phyloP scores from a whole-genome alignment of 2,797 vertebrate species.

The Tenualosa thibaudeaui region DNA sequence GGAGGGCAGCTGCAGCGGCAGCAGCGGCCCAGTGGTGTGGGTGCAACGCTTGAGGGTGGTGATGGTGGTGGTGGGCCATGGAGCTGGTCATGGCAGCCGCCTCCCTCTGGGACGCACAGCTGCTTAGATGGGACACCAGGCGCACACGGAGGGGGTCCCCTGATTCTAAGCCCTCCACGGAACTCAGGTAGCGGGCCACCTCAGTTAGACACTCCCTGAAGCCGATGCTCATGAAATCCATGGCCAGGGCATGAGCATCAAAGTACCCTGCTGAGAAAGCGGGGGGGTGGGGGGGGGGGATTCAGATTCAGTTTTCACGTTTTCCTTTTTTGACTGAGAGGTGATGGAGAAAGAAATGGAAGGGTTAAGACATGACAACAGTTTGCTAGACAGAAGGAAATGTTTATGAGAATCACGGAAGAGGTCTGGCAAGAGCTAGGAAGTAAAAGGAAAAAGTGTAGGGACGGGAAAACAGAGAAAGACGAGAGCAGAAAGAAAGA shows the following conservation, averaged over 20 bases:
- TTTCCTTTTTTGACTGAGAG: background rate
- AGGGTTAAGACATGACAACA: too few relatives aligned
- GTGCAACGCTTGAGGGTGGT: slow-evolving; percentile 72
- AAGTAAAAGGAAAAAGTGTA: background rate
- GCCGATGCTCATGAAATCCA: slow-evolving; percentile 97
- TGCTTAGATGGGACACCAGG: slow-evolving; percentile 89
- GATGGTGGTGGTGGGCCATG: slow-evolving; percentile 66
- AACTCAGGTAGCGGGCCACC: slow-evolving; percentile 86
- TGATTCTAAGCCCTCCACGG: slow-evolving; percentile 86
- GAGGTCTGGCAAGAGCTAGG: background rate
- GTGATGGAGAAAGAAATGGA: slow-evolving; percentile 1
- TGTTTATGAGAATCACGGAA: background rate
- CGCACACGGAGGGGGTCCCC: slow-evolving; percentile 81
- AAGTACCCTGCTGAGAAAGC: slow-evolving; percentile 76
- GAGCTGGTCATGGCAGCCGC: slow-evolving; percentile 82
- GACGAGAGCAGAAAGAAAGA: background rate
- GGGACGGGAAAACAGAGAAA: background rate
- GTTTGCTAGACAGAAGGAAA: background rate
- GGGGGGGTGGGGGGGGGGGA: background rate
- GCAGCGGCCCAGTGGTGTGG: slow-evolving; percentile 81
- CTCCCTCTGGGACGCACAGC: slow-evolving; percentile 86
- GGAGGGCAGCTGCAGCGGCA: slow-evolving; percentile 63
- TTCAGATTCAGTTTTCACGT: background rate
- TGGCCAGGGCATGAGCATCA: slow-evolving; percentile 86
- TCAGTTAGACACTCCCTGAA: slow-evolving; percentile 91